Base-by-base conservation (phyloP, 2,113 vertebrate species). In the Gambusia holbrooki region DNA sequence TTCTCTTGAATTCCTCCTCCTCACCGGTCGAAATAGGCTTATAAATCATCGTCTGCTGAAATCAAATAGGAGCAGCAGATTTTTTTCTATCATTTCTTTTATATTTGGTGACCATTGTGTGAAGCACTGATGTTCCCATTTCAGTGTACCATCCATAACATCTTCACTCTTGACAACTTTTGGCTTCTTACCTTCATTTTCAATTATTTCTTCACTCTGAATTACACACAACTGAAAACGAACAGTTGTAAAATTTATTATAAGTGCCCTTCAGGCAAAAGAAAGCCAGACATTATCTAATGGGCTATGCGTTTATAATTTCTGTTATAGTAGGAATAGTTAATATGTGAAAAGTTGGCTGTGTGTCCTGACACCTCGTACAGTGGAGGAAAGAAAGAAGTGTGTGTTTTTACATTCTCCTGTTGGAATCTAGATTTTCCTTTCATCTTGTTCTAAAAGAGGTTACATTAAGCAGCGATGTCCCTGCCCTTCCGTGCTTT, bases 361-460 rank as follows among this genome's bases (percentile, higher is more conserved):
- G 51, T 62, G 33, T 68, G 11, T 77, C 58, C 13, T 37, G 17
- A 51, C 58, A 63, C 10, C 10, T 22, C 60, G 29, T 28, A 22
- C 25, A 30, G 42, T 37, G 40, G 60, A 74, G 37, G 11, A 67
- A 71, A 42, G 32, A 32, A 58, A 58, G 32, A 6, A 73, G 25
- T 37, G 30, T 1, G 35, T 35, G 2, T 17, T 25, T 29, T 25
- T 74, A 62, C 27, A 37, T 62, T 69, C 33, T 62, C n/a, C 25
- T 62, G 7, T 1, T 19, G 28, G 14, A 40, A 12, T 51, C 29
- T 77, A 8, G 67, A 27, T 62, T 29, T 30, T 25, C 6, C 67
- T 66, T 69, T 48, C 30, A 48, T 17, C 19, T 76, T 15, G 77
- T 32, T 33, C 62, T 67, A 68, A 73, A 83, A 64, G 32, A 66